These are phyloP conservation scores for Epizoanthus stellaris DNA, from an alignment of 92 coral and sea anemone genomes.

Conservation along the genomic window DNA sequence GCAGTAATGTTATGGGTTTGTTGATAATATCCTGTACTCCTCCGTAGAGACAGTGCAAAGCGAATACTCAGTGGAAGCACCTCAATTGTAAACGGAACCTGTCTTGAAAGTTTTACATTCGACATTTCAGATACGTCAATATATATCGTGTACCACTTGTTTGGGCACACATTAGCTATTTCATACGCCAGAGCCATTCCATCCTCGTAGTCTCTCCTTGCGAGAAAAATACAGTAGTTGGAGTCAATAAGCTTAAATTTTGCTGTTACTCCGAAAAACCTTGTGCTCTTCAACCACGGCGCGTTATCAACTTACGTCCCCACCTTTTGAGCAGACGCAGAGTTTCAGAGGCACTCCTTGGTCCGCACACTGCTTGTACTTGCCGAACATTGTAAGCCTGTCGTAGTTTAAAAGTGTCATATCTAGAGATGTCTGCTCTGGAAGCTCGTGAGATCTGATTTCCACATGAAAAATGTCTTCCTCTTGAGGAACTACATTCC, in stretches of 20 bases:
- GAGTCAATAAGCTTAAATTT: neutral
- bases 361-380: slow-evolving; percentile 42
- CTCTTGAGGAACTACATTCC: slow-evolving; percentile 49
- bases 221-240: neutral
- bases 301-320: neutral
- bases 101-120: neutral
- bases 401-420: slow-evolving; percentile 13
- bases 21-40: neutral
- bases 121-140: neutral
- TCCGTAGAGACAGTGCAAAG: neutral
- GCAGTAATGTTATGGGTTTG: slow-evolving; percentile 17
- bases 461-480: slow-evolving; percentile 49
- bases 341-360: slow-evolving; percentile 22
- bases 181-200: neutral
- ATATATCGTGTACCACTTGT: neutral
- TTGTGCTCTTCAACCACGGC: neutral
- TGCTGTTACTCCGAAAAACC: neutral
- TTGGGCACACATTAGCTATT: neutral
- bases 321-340: slow-evolving; percentile 38
- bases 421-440: slow-evolving; percentile 20
- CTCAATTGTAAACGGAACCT: slow-evolving; percentile 1
- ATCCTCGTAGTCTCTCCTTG: neutral
- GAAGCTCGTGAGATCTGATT: slow-evolving; percentile 35
- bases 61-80: slow-evolving; percentile 18
- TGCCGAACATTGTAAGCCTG: slow-evolving; percentile 21